Conservation (phyloP, 1,140 invertebrate species). For the Oppia nitens region DNA sequence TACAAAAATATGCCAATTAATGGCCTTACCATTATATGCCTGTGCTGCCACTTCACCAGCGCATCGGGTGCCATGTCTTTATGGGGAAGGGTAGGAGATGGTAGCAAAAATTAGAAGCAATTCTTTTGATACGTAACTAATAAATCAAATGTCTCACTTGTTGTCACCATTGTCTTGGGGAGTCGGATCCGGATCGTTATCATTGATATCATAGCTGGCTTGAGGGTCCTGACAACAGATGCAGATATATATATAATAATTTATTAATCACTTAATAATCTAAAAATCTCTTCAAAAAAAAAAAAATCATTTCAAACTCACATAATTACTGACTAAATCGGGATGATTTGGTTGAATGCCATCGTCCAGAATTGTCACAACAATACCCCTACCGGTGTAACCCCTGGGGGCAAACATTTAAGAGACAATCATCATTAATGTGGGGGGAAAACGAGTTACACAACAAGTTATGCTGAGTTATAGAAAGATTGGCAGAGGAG, state of each 20-base stretch:
- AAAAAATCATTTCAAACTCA: constrained; percentile 35
- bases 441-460: too few species aligned
- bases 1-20: background rate
- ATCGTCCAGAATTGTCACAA: constrained; percentile 37
- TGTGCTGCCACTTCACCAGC: constrained; percentile 97
- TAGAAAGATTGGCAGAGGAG: too few species aligned
- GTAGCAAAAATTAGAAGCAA: background rate
- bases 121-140: background rate
- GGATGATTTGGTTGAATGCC: constrained; percentile 31
- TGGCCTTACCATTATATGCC: constrained; percentile 54
- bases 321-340: constrained; percentile 28
- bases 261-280: background rate
- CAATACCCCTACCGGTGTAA: constrained; percentile 33
- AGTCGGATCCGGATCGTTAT: constrained; percentile 80
- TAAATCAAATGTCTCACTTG: constrained; percentile 18
- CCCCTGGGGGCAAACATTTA: constrained; percentile 19
- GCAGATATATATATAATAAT: constrained; percentile 1
- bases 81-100: constrained; percentile 19
- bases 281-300: background rate
- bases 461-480: too few species aligned
- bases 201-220: constrained; percentile 92
- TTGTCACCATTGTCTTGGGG: constrained; percentile 46
- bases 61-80: constrained; percentile 72
- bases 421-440: background rate
- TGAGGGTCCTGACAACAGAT: constrained; percentile 53